A percentile compares a stretch with the other conserved stretches of the same genome.
Evolutionary conservation across 2,888 invertebrate species (phyloP).

Genomic region (Hypena proboscidalis): DNA sequence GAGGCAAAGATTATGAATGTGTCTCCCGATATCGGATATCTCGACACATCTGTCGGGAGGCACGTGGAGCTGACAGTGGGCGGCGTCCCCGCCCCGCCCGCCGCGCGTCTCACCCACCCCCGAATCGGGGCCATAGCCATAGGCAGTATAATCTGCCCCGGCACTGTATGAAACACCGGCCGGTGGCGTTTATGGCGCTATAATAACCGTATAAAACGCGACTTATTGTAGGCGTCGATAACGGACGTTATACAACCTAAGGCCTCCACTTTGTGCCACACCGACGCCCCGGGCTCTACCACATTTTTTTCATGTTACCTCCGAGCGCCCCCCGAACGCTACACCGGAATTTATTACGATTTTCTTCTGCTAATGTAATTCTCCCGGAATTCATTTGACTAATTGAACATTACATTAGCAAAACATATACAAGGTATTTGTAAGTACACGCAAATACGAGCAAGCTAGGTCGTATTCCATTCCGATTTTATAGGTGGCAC

Average conservation of each 20-base stretch:
- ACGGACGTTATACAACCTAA: conserved; percentile 78
- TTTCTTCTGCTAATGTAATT: conserved; percentile 46
- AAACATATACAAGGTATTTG: conserved; percentile 22
- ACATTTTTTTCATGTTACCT: conserved; percentile 59
- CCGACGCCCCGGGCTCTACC: conserved; percentile 48
- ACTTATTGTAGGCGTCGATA: conserved; percentile 85
- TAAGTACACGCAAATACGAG: conserved; percentile 24
- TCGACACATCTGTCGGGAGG: conserved; percentile 82
- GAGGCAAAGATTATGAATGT: conserved; percentile 83
- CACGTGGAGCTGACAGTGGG: conserved; percentile 80
- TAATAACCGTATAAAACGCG: conserved; percentile 85
- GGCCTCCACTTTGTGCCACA: conserved; percentile 63
- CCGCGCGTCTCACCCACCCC: conserved; percentile 42
- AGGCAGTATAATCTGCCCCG: conserved; percentile 81
- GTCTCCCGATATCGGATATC: conserved; percentile 84
- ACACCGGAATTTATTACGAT: conserved; percentile 53
- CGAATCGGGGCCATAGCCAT: conserved; percentile 69
- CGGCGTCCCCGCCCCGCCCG: conserved; percentile 46
- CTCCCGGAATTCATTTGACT: conserved; percentile 46
- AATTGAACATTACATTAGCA: conserved; percentile 49
- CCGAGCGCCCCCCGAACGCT: conserved; percentile 43
- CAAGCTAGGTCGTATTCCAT: conserved; percentile 21
- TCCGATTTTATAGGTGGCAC: conserved; percentile 33
- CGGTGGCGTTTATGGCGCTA: conserved; percentile 84
- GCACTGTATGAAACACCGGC: conserved; percentile 83